Evolutionary conservation across 2,113 vertebrate genomes (phyloP).

Genomic region (Ceyx margarethae): DNA sequence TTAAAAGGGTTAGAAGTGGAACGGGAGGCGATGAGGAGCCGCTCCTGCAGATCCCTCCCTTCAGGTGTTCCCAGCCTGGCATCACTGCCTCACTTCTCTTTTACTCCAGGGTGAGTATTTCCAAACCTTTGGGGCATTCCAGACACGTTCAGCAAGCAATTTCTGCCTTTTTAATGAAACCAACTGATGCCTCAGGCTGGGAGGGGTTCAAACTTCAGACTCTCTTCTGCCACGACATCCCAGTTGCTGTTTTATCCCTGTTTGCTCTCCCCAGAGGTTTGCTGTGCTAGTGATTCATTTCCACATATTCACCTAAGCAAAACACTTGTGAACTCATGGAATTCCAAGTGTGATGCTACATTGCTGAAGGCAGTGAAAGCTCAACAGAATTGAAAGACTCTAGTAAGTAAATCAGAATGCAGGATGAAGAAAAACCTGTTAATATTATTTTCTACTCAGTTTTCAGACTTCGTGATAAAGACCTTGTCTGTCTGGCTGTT

Average conservation of each 20-base stretch:
- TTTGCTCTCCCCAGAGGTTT: not conserved
- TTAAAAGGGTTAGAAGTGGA: not conserved
- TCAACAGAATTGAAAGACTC: slow-evolving; percentile 38
- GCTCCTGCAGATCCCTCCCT: not conserved
- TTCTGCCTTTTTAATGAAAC: not conserved
- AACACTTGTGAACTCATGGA: slow-evolving; percentile 29
- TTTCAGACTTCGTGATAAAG: not conserved
- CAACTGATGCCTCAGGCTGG: not conserved
- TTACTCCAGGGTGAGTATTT: not conserved
- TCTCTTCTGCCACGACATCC: not conserved
- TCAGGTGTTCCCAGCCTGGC: not conserved
- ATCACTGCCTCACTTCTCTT: not conserved
- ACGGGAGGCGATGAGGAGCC: not conserved
- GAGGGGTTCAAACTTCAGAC: not conserved
- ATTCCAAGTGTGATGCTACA: not conserved
- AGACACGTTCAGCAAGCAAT: not conserved
- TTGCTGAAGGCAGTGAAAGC: slow-evolving; percentile 45
- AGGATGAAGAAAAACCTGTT: not conserved
- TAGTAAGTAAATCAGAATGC: not conserved
- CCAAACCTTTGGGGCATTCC: not conserved
- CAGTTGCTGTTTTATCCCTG: not conserved
- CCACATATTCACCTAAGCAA: not conserved
- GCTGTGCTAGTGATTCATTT: not conserved
- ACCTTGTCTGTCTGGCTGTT: not conserved
- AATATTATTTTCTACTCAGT: not conserved